Base-by-base conservation (phyloP, 2,888 invertebrate species). In the Zaprionus lineosus region DNA sequence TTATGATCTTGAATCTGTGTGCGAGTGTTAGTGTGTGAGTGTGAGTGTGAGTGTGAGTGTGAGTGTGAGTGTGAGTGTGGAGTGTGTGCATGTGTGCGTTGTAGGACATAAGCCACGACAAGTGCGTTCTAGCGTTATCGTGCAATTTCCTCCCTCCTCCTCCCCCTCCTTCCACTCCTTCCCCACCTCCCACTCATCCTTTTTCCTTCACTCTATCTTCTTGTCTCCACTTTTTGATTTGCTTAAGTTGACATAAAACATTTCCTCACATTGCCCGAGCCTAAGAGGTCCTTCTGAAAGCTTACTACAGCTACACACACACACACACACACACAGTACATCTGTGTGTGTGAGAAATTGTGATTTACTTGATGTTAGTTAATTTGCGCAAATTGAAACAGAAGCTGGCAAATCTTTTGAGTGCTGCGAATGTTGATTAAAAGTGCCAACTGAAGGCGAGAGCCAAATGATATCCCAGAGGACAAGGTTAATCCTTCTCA, bases 91-190 rank as follows among this genome's bases (percentile, higher is more conserved):
- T 60, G n/a, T n/a, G n/a, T n/a, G n/a, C n/a, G n/a, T n/a, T n/a
- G n/a, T n/a, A n/a, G n/a, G 66, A 57, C 24, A 63, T 60, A 68
- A 72, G 73, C 71, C 69, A 60, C 39, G 36, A 62, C 56, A 73
- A 73, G 69, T 73, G 74, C 56, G 69, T 52, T 60, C 64, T 73
- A 64, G 66, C 65, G 74, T 76, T 79, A 79, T 83, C 68, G 59
- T 65, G 62, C 66, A 66, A 72, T 75, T 77, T 72, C 59, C 66
- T 43, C 15, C 15, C 48, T 29, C 28, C 31, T 24, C 39, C 15
- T 16, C 19, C 14, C 21, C 21, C 57, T 18, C 52, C 2, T 24
- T 24, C 16, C 19, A 15, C 1, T 28, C 3, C 15, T 41, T 12
- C 4, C 8, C 12, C 18, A 15, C 8, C 36, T 37, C 33, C 29